Base-by-base conservation (phyloP, 2,797 vertebrate species). In the Netta rufina region DNA sequence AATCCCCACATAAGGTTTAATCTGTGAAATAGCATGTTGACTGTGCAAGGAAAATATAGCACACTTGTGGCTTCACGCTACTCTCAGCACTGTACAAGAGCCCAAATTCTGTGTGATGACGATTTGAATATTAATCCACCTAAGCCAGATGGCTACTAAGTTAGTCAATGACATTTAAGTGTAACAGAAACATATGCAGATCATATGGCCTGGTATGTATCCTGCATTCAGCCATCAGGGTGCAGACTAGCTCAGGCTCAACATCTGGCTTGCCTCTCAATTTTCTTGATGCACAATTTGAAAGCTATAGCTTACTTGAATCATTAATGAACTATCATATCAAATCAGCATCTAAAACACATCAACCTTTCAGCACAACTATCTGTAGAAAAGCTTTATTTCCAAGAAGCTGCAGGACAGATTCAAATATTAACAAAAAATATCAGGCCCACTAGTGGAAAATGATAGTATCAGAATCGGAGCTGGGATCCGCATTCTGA, bases 291-390 rank as follows among this genome's bases (percentile, higher is more conserved):
- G 39, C 49, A 45, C 39, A 33, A 38, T 72, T 85, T 6, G 6
- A 92, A 89, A 90, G n/a, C 28, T 58, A 36, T 56, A 43, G 25
- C 15, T 84, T 43, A 20, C 9, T 58, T 13, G 54, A 56, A 61
- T 22, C 14, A 41, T 16, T 67, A 77, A 74, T 39, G n/a, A 58
- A 93, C 74, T 87, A 85, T 88, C 53, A 57, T 51, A 79, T 47
- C 69, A 85, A 70, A 77, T 83, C 88, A 89, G 67, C 87, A 91
- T 69, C n/a, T 89, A 61, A 89, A 93, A 85, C 93, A 89, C 58
- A 33, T 70, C 5, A 43, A 56, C 28, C 33, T 77, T 92, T 90
- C 96, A 96, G 96, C 85, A 96, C 84, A 95, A 38, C 38, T 70
- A 13, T 11, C 69, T 87, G 67, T 79, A 30, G 86, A 93, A 89